Evolutionary conservation across 2,797 vertebrate genomes (phyloP).

Genomic region (Pantherophis alleghaniensis): DNA sequence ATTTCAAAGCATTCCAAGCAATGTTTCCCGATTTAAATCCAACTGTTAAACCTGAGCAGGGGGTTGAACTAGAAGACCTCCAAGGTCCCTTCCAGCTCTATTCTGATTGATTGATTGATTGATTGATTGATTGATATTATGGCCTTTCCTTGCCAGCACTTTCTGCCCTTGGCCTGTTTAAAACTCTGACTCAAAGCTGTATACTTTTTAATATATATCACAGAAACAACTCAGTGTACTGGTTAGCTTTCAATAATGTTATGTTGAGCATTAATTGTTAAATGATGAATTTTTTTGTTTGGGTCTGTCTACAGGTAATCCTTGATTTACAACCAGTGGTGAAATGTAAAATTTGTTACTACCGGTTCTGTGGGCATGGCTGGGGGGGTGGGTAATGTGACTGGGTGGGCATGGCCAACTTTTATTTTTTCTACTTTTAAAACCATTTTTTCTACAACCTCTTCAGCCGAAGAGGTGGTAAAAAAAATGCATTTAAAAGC

Average conservation of each 20-base stretch:
- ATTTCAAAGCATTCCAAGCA: neutral
- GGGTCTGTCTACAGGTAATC: neutral
- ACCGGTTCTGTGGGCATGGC: too few relatives aligned
- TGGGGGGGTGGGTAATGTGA: too few relatives aligned
- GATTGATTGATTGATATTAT: neutral
- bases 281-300: neutral
- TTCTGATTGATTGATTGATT: neutral
- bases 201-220: neutral
- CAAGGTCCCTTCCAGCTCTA: too few relatives aligned
- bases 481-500: too few relatives aligned
- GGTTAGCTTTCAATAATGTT: neutral
- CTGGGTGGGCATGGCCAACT: too few relatives aligned
- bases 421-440: too few relatives aligned
- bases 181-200: neutral
- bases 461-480: too few relatives aligned
- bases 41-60: neutral
- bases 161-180: neutral
- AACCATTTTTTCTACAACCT: too few relatives aligned
- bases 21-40: neutral
- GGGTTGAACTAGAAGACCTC: too few relatives aligned
- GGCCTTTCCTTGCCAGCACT: neutral
- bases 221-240: neutral
- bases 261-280: neutral
- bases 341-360: too few relatives aligned
- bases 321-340: neutral